Evolutionary conservation across 2,113 vertebrate genomes (phyloP).

Genomic region (Glaucomys volans): DNA sequence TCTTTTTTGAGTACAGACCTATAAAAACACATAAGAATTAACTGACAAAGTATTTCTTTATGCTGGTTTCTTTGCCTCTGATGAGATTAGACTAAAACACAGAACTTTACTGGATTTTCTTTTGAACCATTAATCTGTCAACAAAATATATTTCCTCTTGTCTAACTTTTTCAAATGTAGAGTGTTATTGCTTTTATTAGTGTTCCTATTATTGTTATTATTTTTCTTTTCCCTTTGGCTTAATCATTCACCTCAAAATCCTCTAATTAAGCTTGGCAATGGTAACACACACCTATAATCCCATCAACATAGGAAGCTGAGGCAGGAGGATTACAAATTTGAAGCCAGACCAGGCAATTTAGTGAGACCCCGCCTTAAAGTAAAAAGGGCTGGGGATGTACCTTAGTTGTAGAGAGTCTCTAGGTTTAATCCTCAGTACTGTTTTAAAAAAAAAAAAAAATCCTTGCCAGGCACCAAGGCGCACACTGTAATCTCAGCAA

Average conservation of each 20-base stretch:
- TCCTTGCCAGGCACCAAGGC: no score
- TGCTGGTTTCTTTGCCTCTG: conserved; percentile 40
- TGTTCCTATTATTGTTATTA: background rate
- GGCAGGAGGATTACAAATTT: background rate
- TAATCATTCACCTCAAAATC: conserved; percentile 40
- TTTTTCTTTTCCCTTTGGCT: background rate
- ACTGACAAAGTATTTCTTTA: background rate
- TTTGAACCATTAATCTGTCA: conserved; percentile 27
- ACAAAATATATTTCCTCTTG: conserved; percentile 58
- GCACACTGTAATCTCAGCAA: no score
- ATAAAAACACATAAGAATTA: conserved; percentile 15
- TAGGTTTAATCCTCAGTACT: no score
- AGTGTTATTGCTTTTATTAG: background rate
- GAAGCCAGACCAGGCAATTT: background rate
- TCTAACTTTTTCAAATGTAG: conserved; percentile 46
- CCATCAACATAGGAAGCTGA: background rate
- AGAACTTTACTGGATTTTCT: conserved; percentile 13
- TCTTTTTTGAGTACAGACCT: conserved; percentile 17
- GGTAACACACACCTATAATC: no score
- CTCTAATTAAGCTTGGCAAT: background rate
- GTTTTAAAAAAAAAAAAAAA: no score
- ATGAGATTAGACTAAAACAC: background rate
- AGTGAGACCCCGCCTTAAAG: background rate
- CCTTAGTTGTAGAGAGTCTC: no score
- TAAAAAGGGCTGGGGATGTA: no score